These are phyloP conservation scores for Lithobates sylvaticus DNA, from an alignment of 2,797 vertebrate genomes.

Conservation along the genomic window DNA sequence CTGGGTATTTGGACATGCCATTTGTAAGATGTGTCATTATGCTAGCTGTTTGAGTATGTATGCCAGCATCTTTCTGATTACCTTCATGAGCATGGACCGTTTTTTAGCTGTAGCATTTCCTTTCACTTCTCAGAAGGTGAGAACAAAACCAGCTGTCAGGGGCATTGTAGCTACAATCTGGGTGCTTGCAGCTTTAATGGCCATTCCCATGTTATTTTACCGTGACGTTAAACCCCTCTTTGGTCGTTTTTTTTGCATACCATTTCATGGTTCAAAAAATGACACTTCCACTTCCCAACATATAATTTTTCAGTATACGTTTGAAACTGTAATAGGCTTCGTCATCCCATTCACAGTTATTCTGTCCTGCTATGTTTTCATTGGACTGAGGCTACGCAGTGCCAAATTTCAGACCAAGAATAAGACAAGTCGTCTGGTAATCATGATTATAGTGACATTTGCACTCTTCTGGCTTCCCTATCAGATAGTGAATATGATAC, in stretches of 20 bases:
- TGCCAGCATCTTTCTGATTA: slow-evolving; percentile 85
- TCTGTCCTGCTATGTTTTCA: slow-evolving; percentile 77
- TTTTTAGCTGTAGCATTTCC: slow-evolving; percentile 83
- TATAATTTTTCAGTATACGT: slow-evolving; percentile 81
- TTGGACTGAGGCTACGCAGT: slow-evolving; percentile 76
- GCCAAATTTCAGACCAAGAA: slow-evolving; percentile 79
- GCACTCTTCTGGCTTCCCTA: slow-evolving; percentile 87
- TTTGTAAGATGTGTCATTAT: slow-evolving; percentile 82
- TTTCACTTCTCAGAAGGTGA: slow-evolving; percentile 83
- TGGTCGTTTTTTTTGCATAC: slow-evolving; percentile 51
- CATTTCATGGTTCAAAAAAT: slow-evolving; percentile 69
- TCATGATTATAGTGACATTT: slow-evolving; percentile 82
- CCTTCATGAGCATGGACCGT: slow-evolving; percentile 88
- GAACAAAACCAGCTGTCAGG: slow-evolving; percentile 75
- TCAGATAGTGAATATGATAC: slow-evolving; percentile 69
- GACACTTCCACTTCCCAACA: slow-evolving; percentile 63
- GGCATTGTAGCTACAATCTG: slow-evolving; percentile 77
- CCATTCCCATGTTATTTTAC: slow-evolving; percentile 82
- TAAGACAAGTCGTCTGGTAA: slow-evolving; percentile 82
- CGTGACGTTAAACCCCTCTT: slow-evolving; percentile 37
- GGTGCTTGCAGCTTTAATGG: slow-evolving; percentile 77
- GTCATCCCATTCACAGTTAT: slow-evolving; percentile 82
- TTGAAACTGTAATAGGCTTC: slow-evolving; percentile 83
- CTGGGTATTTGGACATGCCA: slow-evolving; percentile 78
- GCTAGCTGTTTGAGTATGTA: slow-evolving; percentile 88